Conservation (phyloP, 2,888 invertebrate species). For the Ypsolopha scabrella region DNA sequence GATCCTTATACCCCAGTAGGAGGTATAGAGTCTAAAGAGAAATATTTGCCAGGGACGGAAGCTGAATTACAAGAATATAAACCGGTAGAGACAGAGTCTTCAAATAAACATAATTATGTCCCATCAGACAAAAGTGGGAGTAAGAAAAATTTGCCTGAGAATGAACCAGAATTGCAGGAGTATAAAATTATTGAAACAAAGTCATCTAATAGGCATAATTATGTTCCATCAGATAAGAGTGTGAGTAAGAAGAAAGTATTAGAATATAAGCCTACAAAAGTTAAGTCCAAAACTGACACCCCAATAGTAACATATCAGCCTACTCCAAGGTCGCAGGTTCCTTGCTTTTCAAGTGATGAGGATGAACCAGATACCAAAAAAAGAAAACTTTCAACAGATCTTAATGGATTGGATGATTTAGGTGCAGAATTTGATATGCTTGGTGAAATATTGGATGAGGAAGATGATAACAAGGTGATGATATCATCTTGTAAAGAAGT, state of each 20-base stretch:
- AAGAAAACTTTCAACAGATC: constrained; percentile 41
- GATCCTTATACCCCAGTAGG: constrained; percentile 58
- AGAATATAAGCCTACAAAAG: constrained; percentile 56
- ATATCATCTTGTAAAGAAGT: constrained; percentile 17
- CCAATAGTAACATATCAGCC: constrained; percentile 52
- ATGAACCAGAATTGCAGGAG: constrained; percentile 41
- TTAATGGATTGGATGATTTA: constrained; percentile 57
- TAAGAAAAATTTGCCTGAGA: constrained; percentile 47
- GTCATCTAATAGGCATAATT: constrained; percentile 35
- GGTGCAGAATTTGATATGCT: constrained; percentile 64
- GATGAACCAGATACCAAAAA: constrained; percentile 54
- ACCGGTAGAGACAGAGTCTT: constrained; percentile 31
- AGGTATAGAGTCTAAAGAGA: constrained; percentile 38
- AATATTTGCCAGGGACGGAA: constrained; percentile 52
- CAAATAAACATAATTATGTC: constrained; percentile 44
- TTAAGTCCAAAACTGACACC: constrained; percentile 30
- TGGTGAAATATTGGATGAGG: constrained; percentile 63
- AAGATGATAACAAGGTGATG: constrained; percentile 17
- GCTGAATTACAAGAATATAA: constrained; percentile 45
- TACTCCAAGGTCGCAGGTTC: constrained; percentile 51
- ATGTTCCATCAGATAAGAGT: constrained; percentile 56
- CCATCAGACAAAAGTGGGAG: constrained; percentile 41
- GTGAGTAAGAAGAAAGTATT: constrained; percentile 38
- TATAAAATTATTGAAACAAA: constrained; percentile 41
- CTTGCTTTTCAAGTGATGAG: constrained; percentile 65